Evolutionary conservation across 2,888 invertebrate species (phyloP).

Genomic region (Drosophila ochracea): DNA sequence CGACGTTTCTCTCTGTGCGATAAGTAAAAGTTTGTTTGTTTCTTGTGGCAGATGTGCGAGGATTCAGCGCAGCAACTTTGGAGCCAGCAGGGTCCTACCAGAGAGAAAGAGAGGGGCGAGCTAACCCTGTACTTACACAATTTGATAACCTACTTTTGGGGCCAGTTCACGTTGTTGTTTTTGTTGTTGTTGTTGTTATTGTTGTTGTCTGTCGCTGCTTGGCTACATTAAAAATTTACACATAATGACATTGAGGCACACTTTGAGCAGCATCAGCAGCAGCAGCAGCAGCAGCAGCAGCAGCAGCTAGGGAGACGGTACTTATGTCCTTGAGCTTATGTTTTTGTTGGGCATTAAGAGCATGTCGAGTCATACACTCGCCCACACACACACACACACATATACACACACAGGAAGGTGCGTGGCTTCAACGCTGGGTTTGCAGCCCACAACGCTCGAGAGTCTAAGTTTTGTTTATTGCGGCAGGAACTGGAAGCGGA

Average conservation of each 20-base stretch:
- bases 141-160: constrained; percentile 77
- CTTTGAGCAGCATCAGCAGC: constrained; percentile 22
- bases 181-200: constrained; percentile 2
- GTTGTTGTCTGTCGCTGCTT: constrained; percentile 32
- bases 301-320: constrained; percentile 13
- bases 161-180: constrained; percentile 3
- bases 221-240: constrained; percentile 78
- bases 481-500: constrained; percentile 49
- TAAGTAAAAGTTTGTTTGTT: constrained; percentile 66
- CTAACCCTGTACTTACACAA: constrained; percentile 61
- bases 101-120: constrained; percentile 9
- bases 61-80: constrained; percentile 57
- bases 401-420: constrained; percentile 27
- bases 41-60: constrained; percentile 54
- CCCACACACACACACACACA: constrained; percentile 6
- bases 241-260: constrained; percentile 69
- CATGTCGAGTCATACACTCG: constrained; percentile 61
- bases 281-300: constrained; percentile 16
- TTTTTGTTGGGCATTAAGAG: constrained; percentile 79
- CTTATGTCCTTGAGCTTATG: constrained; percentile 74
- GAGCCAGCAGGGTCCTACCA: neutral
- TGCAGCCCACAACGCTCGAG: constrained; percentile 31
- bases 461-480: constrained; percentile 52
- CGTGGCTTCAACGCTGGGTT: constrained; percentile 46
- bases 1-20: constrained; percentile 12